Percentiles rank a stretch among this genome's conserved stretches.
These are phyloP conservation scores for Mimas tiliae DNA, from an alignment of 2,888 invertebrate genomes.

Conservation along the genomic window DNA sequence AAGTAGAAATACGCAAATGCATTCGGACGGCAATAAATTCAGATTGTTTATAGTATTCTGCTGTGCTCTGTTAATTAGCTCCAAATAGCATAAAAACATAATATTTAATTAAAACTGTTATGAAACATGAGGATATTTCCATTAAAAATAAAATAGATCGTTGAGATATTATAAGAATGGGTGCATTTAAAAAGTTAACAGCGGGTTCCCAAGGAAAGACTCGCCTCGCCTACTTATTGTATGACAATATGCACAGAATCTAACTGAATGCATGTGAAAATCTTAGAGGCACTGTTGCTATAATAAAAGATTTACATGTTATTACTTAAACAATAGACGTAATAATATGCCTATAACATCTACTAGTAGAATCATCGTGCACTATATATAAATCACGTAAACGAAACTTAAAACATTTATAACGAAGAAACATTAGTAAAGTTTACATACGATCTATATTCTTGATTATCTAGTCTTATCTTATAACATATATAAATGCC, in stretches of 20 bases:
- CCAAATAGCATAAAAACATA: not conserved
- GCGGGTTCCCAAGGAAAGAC: not conserved
- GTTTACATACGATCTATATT: too few relatives aligned
- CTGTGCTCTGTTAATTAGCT: slow-evolving; percentile 1
- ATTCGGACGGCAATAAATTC: not conserved
- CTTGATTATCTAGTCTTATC: not conserved
- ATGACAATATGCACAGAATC: slow-evolving; percentile 5
- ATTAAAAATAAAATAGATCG: not conserved
- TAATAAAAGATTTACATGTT: not conserved
- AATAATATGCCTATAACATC: not conserved
- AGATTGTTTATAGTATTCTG: not conserved
- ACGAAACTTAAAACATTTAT: too few relatives aligned
- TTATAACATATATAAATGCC: not conserved
- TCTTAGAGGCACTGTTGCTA: not conserved
- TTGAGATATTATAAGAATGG: not conserved
- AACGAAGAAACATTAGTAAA: too few relatives aligned
- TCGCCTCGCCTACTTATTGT: not conserved
- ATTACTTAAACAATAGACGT: slow-evolving; percentile 8
- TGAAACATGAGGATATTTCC: slow-evolving; percentile 2
- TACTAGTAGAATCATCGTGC: too few relatives aligned
- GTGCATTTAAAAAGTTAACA: not conserved
- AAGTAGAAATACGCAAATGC: slow-evolving; percentile 7
- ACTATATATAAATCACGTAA: too few relatives aligned
- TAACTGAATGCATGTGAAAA: slow-evolving; percentile 16
- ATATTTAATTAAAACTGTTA: not conserved